A percentile compares a stretch with the other conserved stretches of the same genome.
Evolutionary conservation across 1,140 invertebrate genomes (phyloP).

Genomic region (Agrilus planipennis): DNA sequence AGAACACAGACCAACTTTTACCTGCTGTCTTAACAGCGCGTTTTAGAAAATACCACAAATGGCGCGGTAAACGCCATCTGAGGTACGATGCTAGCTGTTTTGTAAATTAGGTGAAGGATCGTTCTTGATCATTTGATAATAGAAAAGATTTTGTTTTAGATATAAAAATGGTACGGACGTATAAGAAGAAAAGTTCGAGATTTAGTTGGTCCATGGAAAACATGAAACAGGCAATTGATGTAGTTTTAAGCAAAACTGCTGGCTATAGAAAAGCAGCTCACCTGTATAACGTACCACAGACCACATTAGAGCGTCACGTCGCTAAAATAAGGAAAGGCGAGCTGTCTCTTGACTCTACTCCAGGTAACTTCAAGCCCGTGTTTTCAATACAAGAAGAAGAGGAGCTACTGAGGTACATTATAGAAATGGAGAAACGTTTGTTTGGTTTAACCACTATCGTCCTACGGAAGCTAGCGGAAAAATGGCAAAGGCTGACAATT

Average conservation of each 20-base stretch:
- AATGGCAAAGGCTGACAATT: background rate
- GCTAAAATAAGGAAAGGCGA: background rate
- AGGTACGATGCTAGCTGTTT: no score
- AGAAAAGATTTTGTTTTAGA: no score
- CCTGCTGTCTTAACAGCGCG: no score
- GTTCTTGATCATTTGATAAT: no score
- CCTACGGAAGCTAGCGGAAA: background rate
- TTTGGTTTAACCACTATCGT: background rate
- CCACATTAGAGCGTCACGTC: background rate
- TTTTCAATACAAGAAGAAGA: background rate
- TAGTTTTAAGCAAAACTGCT: background rate
- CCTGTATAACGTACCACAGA: background rate
- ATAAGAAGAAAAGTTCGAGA: background rate
- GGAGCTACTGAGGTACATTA: background rate
- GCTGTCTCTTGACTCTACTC: background rate
- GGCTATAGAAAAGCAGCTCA: background rate
- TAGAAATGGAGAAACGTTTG: background rate
- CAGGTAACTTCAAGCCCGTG: background rate
- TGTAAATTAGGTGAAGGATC: no score
- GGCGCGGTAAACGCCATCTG: no score
- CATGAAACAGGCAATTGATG: constrained; percentile 1
- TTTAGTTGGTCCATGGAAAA: background rate
- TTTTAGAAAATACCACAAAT: no score
- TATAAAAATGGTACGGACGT: background rate
- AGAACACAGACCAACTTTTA: no score